Percentiles rank a stretch among this genome's conserved stretches.
Evolutionary conservation across 2,888 invertebrate species (phyloP).

Genomic region (Oxytorus armatus): DNA sequence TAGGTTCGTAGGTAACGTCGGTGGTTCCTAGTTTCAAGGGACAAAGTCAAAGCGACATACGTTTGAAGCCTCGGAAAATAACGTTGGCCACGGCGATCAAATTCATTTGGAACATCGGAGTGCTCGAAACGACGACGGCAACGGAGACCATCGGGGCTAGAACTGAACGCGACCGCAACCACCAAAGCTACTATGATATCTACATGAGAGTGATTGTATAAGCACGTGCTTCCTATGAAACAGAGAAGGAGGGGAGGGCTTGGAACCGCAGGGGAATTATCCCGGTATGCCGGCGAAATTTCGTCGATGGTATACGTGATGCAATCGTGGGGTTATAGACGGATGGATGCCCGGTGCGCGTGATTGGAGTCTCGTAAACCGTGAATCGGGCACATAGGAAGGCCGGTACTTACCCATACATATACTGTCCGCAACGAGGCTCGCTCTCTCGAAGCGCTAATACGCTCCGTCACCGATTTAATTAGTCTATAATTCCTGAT

Average conservation of each 20-base stretch:
- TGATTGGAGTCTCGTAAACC: slow-evolving; percentile 66
- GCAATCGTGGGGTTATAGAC: slow-evolving; percentile 36
- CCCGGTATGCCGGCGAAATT: slow-evolving; percentile 49
- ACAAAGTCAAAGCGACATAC: too few relatives aligned
- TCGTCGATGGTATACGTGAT: slow-evolving; percentile 33
- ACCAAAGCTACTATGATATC: slow-evolving; percentile 20
- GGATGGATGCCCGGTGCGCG: slow-evolving; percentile 40
- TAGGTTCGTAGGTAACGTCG: too few relatives aligned
- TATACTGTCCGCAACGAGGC: not conserved
- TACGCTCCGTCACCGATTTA: slow-evolving; percentile 79
- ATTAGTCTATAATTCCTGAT: slow-evolving; percentile 78
- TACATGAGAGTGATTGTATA: slow-evolving; percentile 9
- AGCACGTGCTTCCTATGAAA: slow-evolving; percentile 32
- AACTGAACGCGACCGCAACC: slow-evolving; percentile 19
- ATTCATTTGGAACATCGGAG: not conserved
- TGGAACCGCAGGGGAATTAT: slow-evolving; percentile 47
- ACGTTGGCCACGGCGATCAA: not conserved
- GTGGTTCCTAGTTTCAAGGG: too few relatives aligned
- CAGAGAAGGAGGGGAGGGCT: not conserved
- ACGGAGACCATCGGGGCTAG: not conserved
- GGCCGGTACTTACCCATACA: not conserved
- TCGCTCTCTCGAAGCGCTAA: slow-evolving; percentile 74
- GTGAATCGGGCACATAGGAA: slow-evolving; percentile 57
- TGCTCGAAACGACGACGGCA: not conserved
- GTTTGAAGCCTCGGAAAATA: not conserved